Base-by-base conservation (phyloP, 2,113 vertebrate genomes). In the Benthochromis sp. region DNA sequence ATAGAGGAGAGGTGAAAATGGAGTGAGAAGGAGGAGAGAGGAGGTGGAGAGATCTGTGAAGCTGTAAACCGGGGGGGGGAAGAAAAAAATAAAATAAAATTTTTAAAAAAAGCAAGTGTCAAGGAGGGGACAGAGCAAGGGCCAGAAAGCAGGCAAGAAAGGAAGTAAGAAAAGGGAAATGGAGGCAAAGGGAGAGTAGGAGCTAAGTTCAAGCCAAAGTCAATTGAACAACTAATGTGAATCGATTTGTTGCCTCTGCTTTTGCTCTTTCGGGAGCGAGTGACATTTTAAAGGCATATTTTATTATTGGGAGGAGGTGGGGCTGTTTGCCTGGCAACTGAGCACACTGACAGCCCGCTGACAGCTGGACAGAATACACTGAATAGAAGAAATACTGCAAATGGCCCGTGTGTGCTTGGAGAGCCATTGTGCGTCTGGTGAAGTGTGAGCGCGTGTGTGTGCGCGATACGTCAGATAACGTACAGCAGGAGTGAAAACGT, bases 151-250 rank as follows among this genome's bases (percentile, higher is more conserved):
- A 11, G 24, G 53, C 57, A 21, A 29, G 17, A 85, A 38, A 80
- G 17, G 47, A 57, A 84, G 40, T 9, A 43, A 54, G 40, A 36
- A 73, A 66, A 71, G 9, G 29, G 24, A 21, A 66, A 52, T 45
- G 36, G 88, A 88, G 90, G 90, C 86, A 83, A 86, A 84, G 63
- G 83, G 81, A 88, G 91, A 83, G 66, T 16, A 59, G 88, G 86
- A 90, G 86, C 87, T 82, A 94, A 94, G 95, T 95, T 96, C 93
- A 94, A 90, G 95, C 94, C 83, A 95, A 96, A 96, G 96, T 97
- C 96, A 97, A 96, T 96, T 96, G 95, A 95, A 96, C 95, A 95
- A 94, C 95, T 96, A 96, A 97, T 97, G 96, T 95, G 95, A 96
- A 97, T 96, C 93, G 95, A 97, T 96, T 94, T 95, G 93, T 95